Evolutionary conservation across 2,888 invertebrate genomes (phyloP).

Genomic region (Tyria jacobaeae): DNA sequence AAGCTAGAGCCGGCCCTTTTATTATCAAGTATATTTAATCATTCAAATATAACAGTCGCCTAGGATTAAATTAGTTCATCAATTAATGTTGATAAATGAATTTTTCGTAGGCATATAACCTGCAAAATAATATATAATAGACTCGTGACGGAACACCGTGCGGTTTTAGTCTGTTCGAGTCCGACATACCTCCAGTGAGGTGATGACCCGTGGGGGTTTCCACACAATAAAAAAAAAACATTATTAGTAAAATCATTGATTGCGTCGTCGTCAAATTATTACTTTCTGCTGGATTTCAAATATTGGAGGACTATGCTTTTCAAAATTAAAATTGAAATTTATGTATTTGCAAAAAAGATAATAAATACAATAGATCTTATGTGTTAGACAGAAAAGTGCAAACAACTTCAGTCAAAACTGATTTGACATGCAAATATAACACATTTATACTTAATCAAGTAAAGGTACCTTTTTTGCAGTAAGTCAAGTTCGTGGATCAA

Average conservation of each 20-base stretch:
- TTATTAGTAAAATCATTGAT: not conserved
- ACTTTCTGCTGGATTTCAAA: not conserved
- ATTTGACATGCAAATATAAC: no score
- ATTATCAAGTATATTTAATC: constrained; percentile 40
- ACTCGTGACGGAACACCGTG: no score
- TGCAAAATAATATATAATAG: constrained; percentile 29
- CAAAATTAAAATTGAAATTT: no score
- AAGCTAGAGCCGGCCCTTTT: constrained; percentile 8
- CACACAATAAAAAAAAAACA: no score
- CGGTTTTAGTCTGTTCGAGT: no score
- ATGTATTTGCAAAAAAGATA: no score
- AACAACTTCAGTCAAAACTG: no score
- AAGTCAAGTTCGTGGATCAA: not conserved
- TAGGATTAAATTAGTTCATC: constrained; percentile 27
- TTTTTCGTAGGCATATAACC: constrained; percentile 22
- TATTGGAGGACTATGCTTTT: not conserved
- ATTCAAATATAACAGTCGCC: constrained; percentile 34
- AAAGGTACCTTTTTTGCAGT: not conserved
- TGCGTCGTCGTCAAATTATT: not conserved
- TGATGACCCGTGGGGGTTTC: no score
- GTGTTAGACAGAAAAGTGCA: no score
- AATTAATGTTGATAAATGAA: constrained; percentile 53
- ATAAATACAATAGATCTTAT: no score
- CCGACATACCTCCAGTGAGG: no score
- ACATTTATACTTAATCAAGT: no score